Percentiles rank a stretch among this genome's conserved stretches.
Conservation (phyloP, 2,797 vertebrate genomes). For the Helicolenus hilgendorfi region DNA sequence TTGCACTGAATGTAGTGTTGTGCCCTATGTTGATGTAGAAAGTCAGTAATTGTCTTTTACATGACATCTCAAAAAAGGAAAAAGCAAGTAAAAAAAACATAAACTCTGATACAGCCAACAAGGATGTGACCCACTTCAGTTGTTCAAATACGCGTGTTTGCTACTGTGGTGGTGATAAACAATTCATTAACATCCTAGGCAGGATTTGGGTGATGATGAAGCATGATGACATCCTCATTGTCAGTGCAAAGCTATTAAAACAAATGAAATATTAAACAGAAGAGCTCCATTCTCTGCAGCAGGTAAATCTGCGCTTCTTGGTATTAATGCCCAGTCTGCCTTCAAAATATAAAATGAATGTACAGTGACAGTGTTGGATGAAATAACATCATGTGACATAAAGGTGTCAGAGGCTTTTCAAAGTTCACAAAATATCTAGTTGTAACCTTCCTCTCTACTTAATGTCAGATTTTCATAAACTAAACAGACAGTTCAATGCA, state of each 20-base stretch:
- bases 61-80: too few species aligned
- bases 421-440: background rate
- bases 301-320: background rate
- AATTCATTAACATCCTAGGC: conserved; percentile 59
- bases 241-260: conserved; percentile 40
- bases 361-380: background rate
- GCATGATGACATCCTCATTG: conserved; percentile 35
- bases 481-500: background rate
- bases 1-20: too few species aligned
- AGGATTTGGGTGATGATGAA: conserved; percentile 29
- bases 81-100: background rate
- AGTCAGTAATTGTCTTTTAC: too few species aligned
- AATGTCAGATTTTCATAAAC: background rate
- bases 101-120: conserved; percentile 13
- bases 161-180: conserved; percentile 46
- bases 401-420: background rate
- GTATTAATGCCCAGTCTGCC: background rate
- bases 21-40: too few species aligned
- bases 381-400: background rate
- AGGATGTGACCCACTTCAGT: conserved; percentile 60
- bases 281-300: background rate
- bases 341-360: background rate
- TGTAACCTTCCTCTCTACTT: background rate
- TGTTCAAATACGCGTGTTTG: conserved; percentile 30
- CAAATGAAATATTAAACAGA: conserved; percentile 47